A percentile compares a stretch with the other conserved stretches of the same genome.
These are phyloP conservation scores for Trachythela sp. DNA, from an alignment of 64 coral and sea anemone species.

Conservation along the genomic window DNA sequence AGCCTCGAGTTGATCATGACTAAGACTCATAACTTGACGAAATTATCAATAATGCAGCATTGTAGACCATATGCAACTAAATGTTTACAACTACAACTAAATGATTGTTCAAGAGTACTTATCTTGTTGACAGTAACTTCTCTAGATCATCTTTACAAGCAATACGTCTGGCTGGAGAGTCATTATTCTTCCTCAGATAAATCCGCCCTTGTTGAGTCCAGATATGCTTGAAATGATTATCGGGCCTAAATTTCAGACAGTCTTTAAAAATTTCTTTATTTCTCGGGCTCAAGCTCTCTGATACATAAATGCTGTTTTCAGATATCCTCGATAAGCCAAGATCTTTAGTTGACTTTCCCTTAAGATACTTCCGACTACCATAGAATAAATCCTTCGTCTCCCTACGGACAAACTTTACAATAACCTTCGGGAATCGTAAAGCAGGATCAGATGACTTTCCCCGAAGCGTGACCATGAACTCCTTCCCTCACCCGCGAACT, in stretches of 20 bases:
- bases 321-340: constrained; percentile 37
- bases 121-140: too few species aligned
- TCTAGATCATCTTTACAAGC: too few species aligned
- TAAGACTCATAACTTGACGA: too few species aligned
- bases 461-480: not conserved
- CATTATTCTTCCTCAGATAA: constrained; percentile 10
- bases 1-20: too few species aligned
- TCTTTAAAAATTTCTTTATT: constrained; percentile 30
- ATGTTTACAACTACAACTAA: too few species aligned
- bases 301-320: constrained; percentile 32
- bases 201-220: constrained; percentile 42
- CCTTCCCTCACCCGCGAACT: constrained; percentile 25
- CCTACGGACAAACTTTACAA: constrained; percentile 27
- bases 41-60: too few species aligned
- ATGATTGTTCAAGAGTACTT: too few species aligned
- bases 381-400: constrained; percentile 43
- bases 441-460: not conserved
- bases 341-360: constrained; percentile 8
- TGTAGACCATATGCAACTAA: too few species aligned
- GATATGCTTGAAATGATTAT: constrained; percentile 10
- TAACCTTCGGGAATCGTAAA: constrained; percentile 27
- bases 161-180: constrained; percentile 8
- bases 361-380: constrained; percentile 21
- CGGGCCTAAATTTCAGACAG: constrained; percentile 27
- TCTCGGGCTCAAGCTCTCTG: constrained; percentile 34